Base-by-base conservation (phyloP, 2,888 invertebrate species). In the Lasius platythorax region DNA sequence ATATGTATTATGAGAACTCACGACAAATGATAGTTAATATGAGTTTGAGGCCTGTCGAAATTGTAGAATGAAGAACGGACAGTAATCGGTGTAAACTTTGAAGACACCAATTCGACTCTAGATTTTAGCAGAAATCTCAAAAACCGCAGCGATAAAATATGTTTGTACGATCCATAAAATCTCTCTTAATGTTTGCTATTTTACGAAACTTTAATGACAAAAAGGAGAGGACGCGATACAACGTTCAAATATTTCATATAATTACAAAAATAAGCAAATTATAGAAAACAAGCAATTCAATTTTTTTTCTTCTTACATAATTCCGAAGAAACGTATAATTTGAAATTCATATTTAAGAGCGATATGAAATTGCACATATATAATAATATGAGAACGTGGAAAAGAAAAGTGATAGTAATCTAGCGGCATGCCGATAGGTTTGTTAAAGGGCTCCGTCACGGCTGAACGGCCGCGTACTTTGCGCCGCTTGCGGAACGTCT, bases 371-470 rank as follows among this genome's bases (percentile, higher is more conserved):
- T 76, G 40, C 30, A 67, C 15, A 40, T 78, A 12, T 43, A 30
- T 61, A 70, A 63, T 28, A 40, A 66, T 66, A 75, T 66, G 64
- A 46, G 43, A 64, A 50, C 56, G 28, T 50, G 50, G 23, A 15
- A 30, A 63, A 76, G 40, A 40, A 11, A 15, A 53, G 30, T 23
- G 56, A 40, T 70, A 72, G 46, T 81, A 81, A 81, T 78, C 37
- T 74, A 61, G 64, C 56, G 66, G 75, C 84, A 83, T 92, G 95
- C 94, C 95, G 95, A 85, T 96, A 97, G 98, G 98, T 95, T 96
- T 98, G 92, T 97, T 98, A 95, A 98, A 98, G 95, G 98, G 98
- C 92, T 98, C 98, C 83, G 97, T 97, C 85, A 96, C 97, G 93
- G 96, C 96, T 88, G 97, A 97, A 95, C 96, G 97, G 88, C 97